Base-by-base conservation (phyloP, 2,797 vertebrate genomes). In the Malurus leucopterus region DNA sequence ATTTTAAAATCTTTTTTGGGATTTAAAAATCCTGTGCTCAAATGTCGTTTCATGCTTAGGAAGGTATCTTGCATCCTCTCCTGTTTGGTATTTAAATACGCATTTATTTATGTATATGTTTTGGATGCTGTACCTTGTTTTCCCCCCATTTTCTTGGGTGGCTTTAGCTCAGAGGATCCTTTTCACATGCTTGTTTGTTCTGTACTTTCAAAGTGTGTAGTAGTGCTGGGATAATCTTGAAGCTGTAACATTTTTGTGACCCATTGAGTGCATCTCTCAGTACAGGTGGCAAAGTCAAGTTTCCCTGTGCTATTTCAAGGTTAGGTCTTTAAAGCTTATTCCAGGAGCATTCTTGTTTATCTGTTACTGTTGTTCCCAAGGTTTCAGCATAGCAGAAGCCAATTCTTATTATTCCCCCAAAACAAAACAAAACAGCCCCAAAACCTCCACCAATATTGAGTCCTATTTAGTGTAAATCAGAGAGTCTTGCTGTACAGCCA, bases 401-500 rank as follows among this genome's bases (percentile, higher is more conserved):
- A 65, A 13, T 40, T 55, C n/a, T 49, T 74, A 43, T 13, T 68
- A 11, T 16, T 50, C 4, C 5, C 9, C 6, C 27, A n/a, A 67
- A 79, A 19, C 29, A 54, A 51, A 57, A 2, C 12, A 27, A 40
- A 49, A 70, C 12, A 0, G 0, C 8, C 10, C 14, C 13, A 3
- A n/a, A 30, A 4, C 32, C 8, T 43, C 27, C 41, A 30, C 12
- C 54, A 38, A 1, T 19, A 53, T 74, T 51, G 13, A 44, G 14
- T 62, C 13, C 5, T 75, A 0, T 41, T 58, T 27, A 18, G 6
- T 63, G 29, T 63, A 44, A 58, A 46, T 27, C 26, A 34, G 51
- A 67, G 34, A 58, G 11, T 29, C n/a, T 73, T 70, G 32, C 43
- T 59, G 4, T 76, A 47, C 41, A 59, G 15, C 8, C 11, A 8